phyloP scores from a whole-genome alignment of 2,113 vertebrate genomes.

The Tamias sibiricus region DNA sequence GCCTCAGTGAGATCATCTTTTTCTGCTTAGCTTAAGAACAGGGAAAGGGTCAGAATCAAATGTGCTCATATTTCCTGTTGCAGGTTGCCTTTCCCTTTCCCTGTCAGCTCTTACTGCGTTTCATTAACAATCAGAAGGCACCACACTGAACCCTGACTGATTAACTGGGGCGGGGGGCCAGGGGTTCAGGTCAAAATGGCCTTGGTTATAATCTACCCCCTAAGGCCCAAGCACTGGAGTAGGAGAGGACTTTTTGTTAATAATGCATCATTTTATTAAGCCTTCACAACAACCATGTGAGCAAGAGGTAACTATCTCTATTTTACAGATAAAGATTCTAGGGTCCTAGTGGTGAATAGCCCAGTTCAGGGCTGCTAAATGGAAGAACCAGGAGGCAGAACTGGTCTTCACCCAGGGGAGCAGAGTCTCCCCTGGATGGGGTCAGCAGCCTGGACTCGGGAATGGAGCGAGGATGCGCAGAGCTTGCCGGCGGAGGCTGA shows the following conservation, averaged over 20 bases:
- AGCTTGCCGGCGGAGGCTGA: background rate
- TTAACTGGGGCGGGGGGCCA: too few relatives aligned
- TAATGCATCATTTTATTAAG: background rate
- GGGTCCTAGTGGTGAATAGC: background rate
- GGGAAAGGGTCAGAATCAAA: background rate
- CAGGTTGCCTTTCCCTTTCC: background rate
- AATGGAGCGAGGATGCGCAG: background rate
- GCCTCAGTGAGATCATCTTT: background rate
- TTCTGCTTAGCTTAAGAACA: too few relatives aligned
- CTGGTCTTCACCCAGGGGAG: too few relatives aligned
- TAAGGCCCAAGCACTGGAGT: background rate
- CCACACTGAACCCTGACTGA: background rate
- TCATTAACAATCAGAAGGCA: background rate
- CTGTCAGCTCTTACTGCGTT: rapidly evolving
- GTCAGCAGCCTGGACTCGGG: background rate
- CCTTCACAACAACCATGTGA: background rate
- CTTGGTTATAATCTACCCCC: too few relatives aligned
- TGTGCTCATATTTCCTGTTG: too few relatives aligned
- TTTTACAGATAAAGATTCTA: background rate
- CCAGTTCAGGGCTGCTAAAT: background rate
- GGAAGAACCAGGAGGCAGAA: background rate
- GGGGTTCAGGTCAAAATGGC: background rate
- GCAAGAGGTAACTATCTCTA: background rate
- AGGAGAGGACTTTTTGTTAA: background rate
- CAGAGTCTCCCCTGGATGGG: background rate